A percentile compares a stretch with the other conserved stretches of the same genome.
phyloP scores from a whole-genome alignment of 2,888 invertebrate species.

The Sarcophaga variegata region DNA sequence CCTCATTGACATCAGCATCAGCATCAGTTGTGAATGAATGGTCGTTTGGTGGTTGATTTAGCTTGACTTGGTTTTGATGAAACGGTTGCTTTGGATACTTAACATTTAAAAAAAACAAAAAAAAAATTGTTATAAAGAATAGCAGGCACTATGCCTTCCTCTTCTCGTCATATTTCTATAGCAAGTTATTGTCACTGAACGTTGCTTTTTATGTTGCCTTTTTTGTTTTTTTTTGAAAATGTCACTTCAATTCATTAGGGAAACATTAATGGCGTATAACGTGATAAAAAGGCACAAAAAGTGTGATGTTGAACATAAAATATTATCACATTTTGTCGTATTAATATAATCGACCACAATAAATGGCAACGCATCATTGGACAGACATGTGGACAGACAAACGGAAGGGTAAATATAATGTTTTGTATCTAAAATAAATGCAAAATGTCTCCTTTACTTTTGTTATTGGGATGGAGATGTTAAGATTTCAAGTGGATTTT shows the following conservation, averaged over 20 bases:
- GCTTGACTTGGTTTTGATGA: slow-evolving; percentile 6
- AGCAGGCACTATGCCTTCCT: not conserved
- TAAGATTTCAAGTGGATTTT: too few relatives aligned
- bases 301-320: slow-evolving; percentile 49
- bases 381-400: not conserved
- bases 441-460: too few relatives aligned
- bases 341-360: slow-evolving; percentile 59
- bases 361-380: slow-evolving; percentile 16
- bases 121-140: not conserved
- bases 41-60: slow-evolving; percentile 17
- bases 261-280: slow-evolving; percentile 63
- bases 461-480: too few relatives aligned
- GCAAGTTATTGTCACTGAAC: slow-evolving; percentile 15
- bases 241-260: slow-evolving; percentile 70
- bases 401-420: slow-evolving; percentile 19
- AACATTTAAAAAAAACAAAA: not conserved
- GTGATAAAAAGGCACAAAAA: slow-evolving; percentile 47
- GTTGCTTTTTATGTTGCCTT: not conserved
- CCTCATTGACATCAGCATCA: slow-evolving; percentile 30
- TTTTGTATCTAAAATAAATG: not conserved
- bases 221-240: slow-evolving; percentile 46
- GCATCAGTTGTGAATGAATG: slow-evolving; percentile 36
- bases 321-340: slow-evolving; percentile 61
- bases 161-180: slow-evolving; percentile 32
- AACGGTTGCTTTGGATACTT: slow-evolving; percentile 17